phyloP scores from a whole-genome alignment of 2,888 invertebrate species.

The Boloria selene region DNA sequence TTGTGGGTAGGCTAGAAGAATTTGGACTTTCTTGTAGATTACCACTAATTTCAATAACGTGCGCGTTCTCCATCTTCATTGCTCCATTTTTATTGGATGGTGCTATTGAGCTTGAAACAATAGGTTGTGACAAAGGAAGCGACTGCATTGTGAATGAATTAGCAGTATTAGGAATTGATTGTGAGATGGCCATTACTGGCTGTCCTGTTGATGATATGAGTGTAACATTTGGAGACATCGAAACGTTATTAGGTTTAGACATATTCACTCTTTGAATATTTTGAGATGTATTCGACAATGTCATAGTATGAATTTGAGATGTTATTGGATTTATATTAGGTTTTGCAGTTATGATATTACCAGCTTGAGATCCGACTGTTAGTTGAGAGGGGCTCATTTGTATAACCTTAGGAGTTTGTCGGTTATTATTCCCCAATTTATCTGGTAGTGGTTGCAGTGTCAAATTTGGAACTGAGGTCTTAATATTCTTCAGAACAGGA shows the following conservation, averaged over 20 bases:
- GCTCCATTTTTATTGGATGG: conserved; percentile 63
- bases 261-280: conserved; percentile 63
- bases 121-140: conserved; percentile 75
- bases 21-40: conserved; percentile 69
- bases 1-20: conserved; percentile 66
- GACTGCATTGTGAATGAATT: conserved; percentile 72
- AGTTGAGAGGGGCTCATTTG: conserved; percentile 68
- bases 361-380: conserved; percentile 61
- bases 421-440: conserved; percentile 62
- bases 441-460: conserved; percentile 77
- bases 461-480: conserved; percentile 71
- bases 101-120: conserved; percentile 75
- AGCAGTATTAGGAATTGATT: conserved; percentile 65
- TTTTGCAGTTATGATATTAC: conserved; percentile 63
- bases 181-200: conserved; percentile 77
- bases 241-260: conserved; percentile 64
- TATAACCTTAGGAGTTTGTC: conserved; percentile 74
- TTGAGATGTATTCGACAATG: conserved; percentile 65
- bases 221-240: conserved; percentile 74
- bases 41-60: conserved; percentile 76
- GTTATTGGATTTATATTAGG: conserved; percentile 76
- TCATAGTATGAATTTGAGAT: conserved; percentile 75
- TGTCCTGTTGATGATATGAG: conserved; percentile 73
- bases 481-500: conserved; percentile 67
- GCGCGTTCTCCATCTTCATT: conserved; percentile 72